Percentiles rank a stretch among this genome's conserved stretches.
Conservation (phyloP, 2,888 invertebrate genomes). For the Pheosia gnoma region DNA sequence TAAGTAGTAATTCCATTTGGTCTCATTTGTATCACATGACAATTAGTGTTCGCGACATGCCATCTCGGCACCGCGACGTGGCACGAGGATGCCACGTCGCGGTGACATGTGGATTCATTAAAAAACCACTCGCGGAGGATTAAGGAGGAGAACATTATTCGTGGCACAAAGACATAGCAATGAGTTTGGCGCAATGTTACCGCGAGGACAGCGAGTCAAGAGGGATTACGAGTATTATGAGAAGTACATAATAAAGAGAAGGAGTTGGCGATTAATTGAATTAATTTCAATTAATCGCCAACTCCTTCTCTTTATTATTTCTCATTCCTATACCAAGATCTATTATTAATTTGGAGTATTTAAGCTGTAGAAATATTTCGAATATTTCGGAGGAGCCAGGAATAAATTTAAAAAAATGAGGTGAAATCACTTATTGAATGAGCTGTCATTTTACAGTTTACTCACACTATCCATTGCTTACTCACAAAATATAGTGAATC, state of each 20-base stretch:
- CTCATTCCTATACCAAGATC: not conserved
- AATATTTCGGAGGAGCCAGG: no score
- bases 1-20: not conserved
- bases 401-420: no score
- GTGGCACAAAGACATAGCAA: slow-evolving; percentile 28
- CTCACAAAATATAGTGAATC: no score
- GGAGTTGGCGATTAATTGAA: not conserved
- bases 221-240: not conserved
- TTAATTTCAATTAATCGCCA: no score
- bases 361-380: no score
- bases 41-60: not conserved
- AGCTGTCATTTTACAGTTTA: no score
- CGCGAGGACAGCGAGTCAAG: not conserved
- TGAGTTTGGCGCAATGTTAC: not conserved
- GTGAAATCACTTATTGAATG: no score
- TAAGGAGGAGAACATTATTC: slow-evolving; percentile 37
- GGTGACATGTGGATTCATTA: slow-evolving; percentile 24
- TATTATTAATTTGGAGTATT: no score
- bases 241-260: not conserved
- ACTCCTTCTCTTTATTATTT: no score
- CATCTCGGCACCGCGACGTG: not conserved
- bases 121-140: slow-evolving; percentile 29
- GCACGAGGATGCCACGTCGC: not conserved
- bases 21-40: not conserved
- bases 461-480: no score